Evolutionary conservation across 2,888 invertebrate species (phyloP).

Genomic region (Halocaridina rubra): DNA sequence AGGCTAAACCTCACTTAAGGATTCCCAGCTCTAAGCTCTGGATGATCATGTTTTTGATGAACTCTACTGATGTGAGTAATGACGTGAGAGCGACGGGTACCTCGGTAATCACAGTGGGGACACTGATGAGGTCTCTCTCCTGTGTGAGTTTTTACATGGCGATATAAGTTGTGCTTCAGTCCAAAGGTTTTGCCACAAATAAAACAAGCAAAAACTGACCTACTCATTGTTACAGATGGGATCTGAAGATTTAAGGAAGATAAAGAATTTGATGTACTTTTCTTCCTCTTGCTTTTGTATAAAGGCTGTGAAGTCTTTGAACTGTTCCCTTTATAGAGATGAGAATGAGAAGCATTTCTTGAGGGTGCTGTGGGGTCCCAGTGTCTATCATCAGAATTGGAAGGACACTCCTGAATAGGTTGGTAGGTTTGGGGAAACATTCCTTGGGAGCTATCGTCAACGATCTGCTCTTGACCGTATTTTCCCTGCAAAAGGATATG

Average conservation of each 20-base stretch:
- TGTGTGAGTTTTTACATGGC: slow-evolving; percentile 44
- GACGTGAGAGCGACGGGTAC: slow-evolving; percentile 43
- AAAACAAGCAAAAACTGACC: slow-evolving; percentile 40
- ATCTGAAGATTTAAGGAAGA: slow-evolving; percentile 46
- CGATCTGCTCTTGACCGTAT: too few relatives aligned
- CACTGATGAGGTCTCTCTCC: slow-evolving; percentile 52
- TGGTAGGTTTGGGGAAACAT: too few relatives aligned
- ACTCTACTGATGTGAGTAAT: slow-evolving; percentile 46
- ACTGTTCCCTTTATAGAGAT: too few relatives aligned
- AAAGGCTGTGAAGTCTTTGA: neutral
- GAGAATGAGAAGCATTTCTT: too few relatives aligned
- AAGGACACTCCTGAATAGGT: too few relatives aligned
- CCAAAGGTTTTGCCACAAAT: slow-evolving; percentile 47
- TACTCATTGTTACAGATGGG: slow-evolving; percentile 27
- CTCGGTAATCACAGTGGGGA: slow-evolving; percentile 48
- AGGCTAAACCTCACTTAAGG: too few relatives aligned
- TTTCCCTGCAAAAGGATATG: too few relatives aligned
- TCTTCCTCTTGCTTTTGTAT: neutral
- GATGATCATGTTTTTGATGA: slow-evolving; percentile 25
- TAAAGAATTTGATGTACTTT: slow-evolving; percentile 23
- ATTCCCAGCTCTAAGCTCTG: too few relatives aligned
- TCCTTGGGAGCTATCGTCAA: too few relatives aligned
- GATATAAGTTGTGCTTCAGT: slow-evolving; percentile 44
- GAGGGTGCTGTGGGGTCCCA: too few relatives aligned
- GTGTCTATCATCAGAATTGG: too few relatives aligned